Percentiles rank a stretch among this genome's conserved stretches.
phyloP scores from a whole-genome alignment of 2,113 vertebrate genomes.

The Guaruba guarouba region DNA sequence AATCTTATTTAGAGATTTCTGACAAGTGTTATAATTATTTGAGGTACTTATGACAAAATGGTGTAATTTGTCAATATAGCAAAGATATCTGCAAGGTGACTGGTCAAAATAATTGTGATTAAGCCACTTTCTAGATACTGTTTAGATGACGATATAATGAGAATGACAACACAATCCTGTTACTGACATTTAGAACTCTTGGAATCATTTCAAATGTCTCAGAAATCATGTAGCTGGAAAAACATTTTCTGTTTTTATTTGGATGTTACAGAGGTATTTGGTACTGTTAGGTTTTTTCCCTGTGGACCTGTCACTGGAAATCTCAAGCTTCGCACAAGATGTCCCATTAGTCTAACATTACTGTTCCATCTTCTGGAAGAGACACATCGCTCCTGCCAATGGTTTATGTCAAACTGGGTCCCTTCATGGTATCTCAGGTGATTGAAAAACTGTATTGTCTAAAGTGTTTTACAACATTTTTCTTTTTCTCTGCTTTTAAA shows the following conservation, averaged over 20 bases:
- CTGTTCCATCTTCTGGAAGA: background rate
- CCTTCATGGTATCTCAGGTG: background rate
- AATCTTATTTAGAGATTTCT: constrained; percentile 58
- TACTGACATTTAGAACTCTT: constrained; percentile 48
- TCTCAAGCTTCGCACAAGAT: background rate
- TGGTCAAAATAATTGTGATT: constrained; percentile 70
- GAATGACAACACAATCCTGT: constrained; percentile 28
- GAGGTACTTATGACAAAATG: constrained; percentile 63
- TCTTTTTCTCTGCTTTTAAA: background rate
- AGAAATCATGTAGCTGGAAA: background rate
- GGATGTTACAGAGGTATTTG: background rate
- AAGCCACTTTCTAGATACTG: constrained; percentile 21
- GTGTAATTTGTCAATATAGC: constrained; percentile 62
- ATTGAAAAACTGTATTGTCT: background rate
- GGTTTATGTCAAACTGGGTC: background rate
- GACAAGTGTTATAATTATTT: constrained; percentile 66
- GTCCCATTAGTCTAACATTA: background rate
- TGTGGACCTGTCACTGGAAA: background rate
- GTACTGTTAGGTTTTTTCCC: background rate
- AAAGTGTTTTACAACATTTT: background rate
- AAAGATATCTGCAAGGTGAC: constrained; percentile 57
- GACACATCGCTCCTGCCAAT: background rate
- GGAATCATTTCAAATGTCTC: constrained; percentile 25
- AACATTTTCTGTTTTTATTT: constrained; percentile 14
- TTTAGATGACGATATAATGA: constrained; percentile 38